Evolutionary conservation across 2,888 invertebrate genomes (phyloP).

Genomic region (Allophyes oxyacanthae): DNA sequence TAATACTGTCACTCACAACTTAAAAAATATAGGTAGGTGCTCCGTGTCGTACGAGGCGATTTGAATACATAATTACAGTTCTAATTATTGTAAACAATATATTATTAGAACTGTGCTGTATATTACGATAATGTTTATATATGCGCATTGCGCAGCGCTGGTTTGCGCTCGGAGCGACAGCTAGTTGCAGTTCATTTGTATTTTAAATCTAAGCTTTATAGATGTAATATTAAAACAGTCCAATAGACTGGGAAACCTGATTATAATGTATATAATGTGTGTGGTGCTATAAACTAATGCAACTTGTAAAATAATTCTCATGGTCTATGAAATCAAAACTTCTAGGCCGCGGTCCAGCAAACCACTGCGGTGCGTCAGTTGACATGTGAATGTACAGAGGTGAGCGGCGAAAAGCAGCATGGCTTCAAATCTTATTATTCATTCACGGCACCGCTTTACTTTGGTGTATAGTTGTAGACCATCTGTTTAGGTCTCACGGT

Average conservation of each 20-base stretch:
- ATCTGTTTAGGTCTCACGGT: neutral
- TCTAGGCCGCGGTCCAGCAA: slow-evolving; percentile 53
- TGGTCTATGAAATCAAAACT: slow-evolving; percentile 40
- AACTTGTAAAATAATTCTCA: slow-evolving; percentile 15
- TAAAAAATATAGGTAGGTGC: neutral
- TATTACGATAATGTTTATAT: neutral
- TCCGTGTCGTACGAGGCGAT: neutral
- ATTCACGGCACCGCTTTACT: slow-evolving; percentile 29
- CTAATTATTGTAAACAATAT: slow-evolving; percentile 2
- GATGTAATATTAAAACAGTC: no score
- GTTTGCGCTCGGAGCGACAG: neutral
- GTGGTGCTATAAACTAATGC: slow-evolving; percentile 6
- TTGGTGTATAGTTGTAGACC: slow-evolving; percentile 2
- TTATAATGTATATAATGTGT: neutral
- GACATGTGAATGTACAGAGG: slow-evolving; percentile 57
- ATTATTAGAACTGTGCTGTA: neutral
- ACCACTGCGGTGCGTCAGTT: slow-evolving; percentile 36
- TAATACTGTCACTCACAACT: slow-evolving; percentile 1
- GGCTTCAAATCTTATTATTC: slow-evolving; percentile 30
- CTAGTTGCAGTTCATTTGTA: no score
- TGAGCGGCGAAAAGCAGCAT: slow-evolving; percentile 45
- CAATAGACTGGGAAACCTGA: no score
- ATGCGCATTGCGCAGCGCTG: neutral
- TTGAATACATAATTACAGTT: slow-evolving; percentile 8
- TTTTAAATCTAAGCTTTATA: no score